phyloP scores from a whole-genome alignment of 2,113 vertebrate genomes.

The Aleadryas rufinucha region DNA sequence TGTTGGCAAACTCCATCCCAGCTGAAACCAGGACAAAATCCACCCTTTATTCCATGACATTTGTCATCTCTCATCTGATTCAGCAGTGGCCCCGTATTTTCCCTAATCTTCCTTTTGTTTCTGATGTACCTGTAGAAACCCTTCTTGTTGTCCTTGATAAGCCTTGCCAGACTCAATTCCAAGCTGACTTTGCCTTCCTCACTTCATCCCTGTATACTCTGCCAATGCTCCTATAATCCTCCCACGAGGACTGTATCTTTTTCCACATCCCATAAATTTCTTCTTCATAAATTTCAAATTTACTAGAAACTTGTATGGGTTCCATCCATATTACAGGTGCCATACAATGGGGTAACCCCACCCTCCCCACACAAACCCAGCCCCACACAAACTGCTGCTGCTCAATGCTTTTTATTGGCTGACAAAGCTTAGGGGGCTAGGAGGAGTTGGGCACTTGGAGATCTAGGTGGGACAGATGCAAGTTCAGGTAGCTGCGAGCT shows the following conservation, averaged over 20 bases:
- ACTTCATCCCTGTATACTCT: background rate
- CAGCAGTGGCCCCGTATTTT: background rate
- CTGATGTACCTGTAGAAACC: background rate
- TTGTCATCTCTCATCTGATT: background rate
- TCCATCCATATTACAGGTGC: background rate
- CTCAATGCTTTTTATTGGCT: background rate
- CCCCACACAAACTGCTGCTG: background rate
- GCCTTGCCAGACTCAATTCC: background rate
- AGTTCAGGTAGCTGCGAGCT: background rate
- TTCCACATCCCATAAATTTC: background rate
- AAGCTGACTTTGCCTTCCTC: background rate
- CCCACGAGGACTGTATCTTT: rapidly evolving
- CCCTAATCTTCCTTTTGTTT: background rate
- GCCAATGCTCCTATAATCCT: background rate
- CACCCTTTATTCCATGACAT: background rate
- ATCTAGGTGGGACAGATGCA: background rate
- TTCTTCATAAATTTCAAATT: background rate
- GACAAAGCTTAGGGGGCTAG: background rate
- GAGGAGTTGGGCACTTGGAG: background rate
- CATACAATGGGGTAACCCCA: background rate
- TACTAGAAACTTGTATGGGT: background rate
- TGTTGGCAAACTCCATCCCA: background rate
- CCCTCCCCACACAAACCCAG: background rate
- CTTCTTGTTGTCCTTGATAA: background rate
- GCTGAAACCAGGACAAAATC: background rate